phyloP scores from a whole-genome alignment of 1,140 invertebrate genomes.

The Coptotermes formosanus region DNA sequence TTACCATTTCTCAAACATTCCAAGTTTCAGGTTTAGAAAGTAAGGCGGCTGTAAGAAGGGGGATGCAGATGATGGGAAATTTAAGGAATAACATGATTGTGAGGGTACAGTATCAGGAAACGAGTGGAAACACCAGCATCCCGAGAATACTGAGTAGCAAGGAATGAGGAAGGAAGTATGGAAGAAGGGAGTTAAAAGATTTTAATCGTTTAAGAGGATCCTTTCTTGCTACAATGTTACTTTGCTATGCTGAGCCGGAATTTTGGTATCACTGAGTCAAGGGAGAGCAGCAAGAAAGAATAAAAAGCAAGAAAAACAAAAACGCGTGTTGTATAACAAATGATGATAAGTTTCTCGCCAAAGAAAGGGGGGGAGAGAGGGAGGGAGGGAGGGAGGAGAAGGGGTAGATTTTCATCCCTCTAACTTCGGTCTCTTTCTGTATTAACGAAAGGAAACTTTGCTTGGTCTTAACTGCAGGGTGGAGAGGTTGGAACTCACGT shows the following conservation, averaged over 20 bases:
- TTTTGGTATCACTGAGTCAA: not conserved
- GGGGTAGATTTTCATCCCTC: not conserved
- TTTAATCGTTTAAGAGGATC: slow-evolving; percentile 16
- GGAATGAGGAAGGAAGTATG: not conserved
- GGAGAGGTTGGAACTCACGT: not conserved
- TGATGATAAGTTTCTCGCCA: not conserved
- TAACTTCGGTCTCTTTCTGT: not conserved
- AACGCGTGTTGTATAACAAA: slow-evolving; percentile 10
- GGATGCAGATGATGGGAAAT: not conserved
- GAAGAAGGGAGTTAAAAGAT: slow-evolving; percentile 13
- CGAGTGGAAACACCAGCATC: not conserved
- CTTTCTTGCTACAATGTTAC: not conserved
- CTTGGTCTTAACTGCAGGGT: not conserved
- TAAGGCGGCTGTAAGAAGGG: not conserved
- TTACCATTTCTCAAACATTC: not conserved
- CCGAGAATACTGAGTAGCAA: not conserved
- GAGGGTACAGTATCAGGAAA: not conserved
- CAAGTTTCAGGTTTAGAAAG: not conserved
- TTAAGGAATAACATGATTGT: not conserved
- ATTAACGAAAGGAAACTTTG: not conserved
- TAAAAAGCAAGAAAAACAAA: not conserved
- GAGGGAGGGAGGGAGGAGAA: not conserved
- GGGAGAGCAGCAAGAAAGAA: too few relatives aligned
- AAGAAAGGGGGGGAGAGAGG: not conserved
- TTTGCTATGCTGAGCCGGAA: not conserved